Evolutionary conservation across 2,113 vertebrate species (phyloP).

Genomic region (Antennarius striatus): DNA sequence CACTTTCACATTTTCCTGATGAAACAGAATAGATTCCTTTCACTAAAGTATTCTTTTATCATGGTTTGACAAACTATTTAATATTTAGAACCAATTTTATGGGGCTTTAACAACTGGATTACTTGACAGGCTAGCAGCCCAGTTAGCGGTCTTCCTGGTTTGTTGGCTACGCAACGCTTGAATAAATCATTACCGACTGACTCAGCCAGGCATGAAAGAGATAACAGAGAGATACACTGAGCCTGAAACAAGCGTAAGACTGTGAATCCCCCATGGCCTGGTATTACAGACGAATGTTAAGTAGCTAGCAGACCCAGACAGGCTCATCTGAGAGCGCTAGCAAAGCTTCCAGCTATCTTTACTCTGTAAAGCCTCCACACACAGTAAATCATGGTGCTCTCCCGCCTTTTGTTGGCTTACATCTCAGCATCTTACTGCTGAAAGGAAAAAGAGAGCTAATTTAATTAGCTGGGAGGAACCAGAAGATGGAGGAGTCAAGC

Average conservation of each 20-base stretch:
- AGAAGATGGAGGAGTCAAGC: conserved; percentile 60
- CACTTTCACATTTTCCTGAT: not conserved
- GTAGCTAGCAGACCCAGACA: conserved; percentile 60
- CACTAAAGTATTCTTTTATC: too few relatives aligned
- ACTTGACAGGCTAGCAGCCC: conserved; percentile 12
- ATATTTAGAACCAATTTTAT: not conserved
- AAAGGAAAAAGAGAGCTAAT: conserved; percentile 63
- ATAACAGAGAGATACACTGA: conserved; percentile 41
- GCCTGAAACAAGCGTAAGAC: conserved; percentile 43
- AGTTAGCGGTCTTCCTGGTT: not conserved
- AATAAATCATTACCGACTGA: conserved; percentile 21
- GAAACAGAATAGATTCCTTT: not conserved
- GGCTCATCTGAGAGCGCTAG: conserved; percentile 44
- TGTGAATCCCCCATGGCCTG: conserved; percentile 52
- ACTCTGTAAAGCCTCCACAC: conserved; percentile 49
- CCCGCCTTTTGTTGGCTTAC: conserved; percentile 58
- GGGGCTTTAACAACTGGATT: not conserved
- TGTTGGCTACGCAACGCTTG: conserved; percentile 17
- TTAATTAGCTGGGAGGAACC: conserved; percentile 71
- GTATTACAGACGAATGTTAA: conserved; percentile 67
- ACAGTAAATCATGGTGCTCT: conserved; percentile 49
- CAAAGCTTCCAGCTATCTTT: conserved; percentile 51
- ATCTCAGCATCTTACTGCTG: conserved; percentile 56
- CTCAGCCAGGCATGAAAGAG: conserved; percentile 55
- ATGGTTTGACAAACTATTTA: too few relatives aligned